These are phyloP conservation scores for Eurytoma adleriae DNA, from an alignment of 2,888 invertebrate species.

Conservation along the genomic window DNA sequence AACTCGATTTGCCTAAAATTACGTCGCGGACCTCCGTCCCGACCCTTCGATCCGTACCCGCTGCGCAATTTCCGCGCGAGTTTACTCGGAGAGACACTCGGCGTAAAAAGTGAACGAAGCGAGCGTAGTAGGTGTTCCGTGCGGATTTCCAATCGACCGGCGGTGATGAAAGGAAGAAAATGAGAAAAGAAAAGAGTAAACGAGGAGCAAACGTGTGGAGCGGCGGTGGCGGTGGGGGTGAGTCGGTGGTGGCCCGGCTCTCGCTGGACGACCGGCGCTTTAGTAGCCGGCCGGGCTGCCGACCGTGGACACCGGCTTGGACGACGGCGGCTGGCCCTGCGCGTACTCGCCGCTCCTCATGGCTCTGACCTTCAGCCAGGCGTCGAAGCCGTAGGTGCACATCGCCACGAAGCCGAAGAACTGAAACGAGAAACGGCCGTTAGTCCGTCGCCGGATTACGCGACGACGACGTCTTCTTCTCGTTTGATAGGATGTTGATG, in stretches of 20 bases:
- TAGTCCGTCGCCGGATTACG: not conserved
- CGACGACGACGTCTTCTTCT: too few relatives aligned
- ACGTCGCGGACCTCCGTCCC: too few relatives aligned
- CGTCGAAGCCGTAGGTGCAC: slow-evolving; percentile 87
- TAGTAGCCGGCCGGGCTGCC: slow-evolving; percentile 76
- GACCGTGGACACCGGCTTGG: slow-evolving; percentile 81
- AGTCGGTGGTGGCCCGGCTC: not conserved
- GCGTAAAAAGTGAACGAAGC: too few relatives aligned
- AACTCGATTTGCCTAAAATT: not conserved
- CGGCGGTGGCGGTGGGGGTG: too few relatives aligned
- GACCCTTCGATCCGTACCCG: too few relatives aligned
- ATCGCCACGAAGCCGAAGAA: slow-evolving; percentile 92
- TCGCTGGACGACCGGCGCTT: not conserved
- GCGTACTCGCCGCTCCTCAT: slow-evolving; percentile 83
- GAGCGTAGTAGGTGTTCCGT: too few relatives aligned
- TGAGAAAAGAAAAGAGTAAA: too few relatives aligned
- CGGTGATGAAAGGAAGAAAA: too few relatives aligned
- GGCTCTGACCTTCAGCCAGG: slow-evolving; percentile 86
- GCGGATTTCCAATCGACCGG: too few relatives aligned
- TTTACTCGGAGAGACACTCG: too few relatives aligned
- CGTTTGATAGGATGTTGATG: not conserved
- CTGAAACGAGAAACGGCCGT: slow-evolving; percentile 75
- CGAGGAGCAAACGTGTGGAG: too few relatives aligned
- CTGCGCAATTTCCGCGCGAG: too few relatives aligned
- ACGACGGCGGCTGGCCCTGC: slow-evolving; percentile 83